A percentile compares a stretch with the other conserved stretches of the same genome.
Conservation (phyloP, 1,140 invertebrate genomes). For the Zaprionus camerounensis region DNA sequence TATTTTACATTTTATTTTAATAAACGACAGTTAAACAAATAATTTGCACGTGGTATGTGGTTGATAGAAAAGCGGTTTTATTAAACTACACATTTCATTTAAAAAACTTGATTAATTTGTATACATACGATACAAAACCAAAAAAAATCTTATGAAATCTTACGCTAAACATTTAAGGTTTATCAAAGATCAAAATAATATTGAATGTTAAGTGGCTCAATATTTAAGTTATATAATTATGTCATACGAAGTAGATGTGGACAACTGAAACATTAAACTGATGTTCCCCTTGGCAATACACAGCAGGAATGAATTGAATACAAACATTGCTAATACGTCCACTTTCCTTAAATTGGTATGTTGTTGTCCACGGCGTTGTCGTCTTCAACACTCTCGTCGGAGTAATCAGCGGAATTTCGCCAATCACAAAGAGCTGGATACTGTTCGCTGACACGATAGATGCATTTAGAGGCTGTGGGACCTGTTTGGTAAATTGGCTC, state of each 20-base stretch:
- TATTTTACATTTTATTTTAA: background rate
- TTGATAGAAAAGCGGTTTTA: no score
- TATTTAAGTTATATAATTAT: no score
- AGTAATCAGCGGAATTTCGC: conserved; percentile 40
- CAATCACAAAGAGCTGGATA: conserved; percentile 70
- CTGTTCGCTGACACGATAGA: conserved; percentile 52
- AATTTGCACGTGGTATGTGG: background rate
- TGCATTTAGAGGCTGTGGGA: conserved; percentile 62
- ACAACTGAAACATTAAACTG: background rate
- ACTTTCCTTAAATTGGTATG: conserved; percentile 35
- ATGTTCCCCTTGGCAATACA: background rate
- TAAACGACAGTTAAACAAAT: background rate
- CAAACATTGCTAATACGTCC: background rate
- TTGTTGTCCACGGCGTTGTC: conserved; percentile 61
- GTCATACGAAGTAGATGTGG: no score
- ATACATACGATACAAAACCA: no score
- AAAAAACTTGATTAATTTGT: no score
- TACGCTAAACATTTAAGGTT: no score
- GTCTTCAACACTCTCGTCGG: conserved; percentile 52
- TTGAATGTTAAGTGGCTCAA: no score
- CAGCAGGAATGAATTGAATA: background rate
- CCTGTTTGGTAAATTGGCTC: conserved; percentile 69
- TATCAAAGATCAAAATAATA: no score
- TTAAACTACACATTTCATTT: no score
- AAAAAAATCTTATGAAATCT: no score